A percentile compares a stretch with the other conserved stretches of the same genome.
phyloP scores from a whole-genome alignment of 2,797 vertebrate species.

The Anguilla marmorata region DNA sequence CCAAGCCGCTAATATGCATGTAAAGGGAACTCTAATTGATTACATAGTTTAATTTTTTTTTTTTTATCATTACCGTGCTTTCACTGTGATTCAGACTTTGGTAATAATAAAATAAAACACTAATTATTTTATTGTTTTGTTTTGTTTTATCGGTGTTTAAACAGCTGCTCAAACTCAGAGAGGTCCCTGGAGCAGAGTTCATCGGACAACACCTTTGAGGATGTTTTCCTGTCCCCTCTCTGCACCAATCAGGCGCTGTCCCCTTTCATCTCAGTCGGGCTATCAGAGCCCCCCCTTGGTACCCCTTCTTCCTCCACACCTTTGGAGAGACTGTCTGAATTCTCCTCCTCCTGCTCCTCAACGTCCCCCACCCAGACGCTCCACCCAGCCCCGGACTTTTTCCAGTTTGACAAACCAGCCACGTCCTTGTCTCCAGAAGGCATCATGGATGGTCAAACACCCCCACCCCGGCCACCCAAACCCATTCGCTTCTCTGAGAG shows the following conservation, averaged over 20 bases:
- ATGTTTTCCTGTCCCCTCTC: constrained; percentile 63
- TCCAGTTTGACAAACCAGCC: constrained; percentile 78
- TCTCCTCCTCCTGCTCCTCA: constrained; percentile 57
- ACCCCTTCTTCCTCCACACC: constrained; percentile 59
- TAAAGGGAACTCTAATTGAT: not conserved
- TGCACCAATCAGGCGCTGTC: constrained; percentile 56
- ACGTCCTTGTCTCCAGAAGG: constrained; percentile 53
- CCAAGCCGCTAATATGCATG: not conserved
- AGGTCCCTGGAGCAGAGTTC: constrained; percentile 87
- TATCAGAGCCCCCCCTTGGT: constrained; percentile 59
- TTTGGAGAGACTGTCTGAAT: constrained; percentile 52
- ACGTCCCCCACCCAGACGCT: constrained; percentile 73
- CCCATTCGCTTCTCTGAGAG: constrained; percentile 80
- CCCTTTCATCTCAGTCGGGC: constrained; percentile 47
- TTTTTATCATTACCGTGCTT: not conserved
- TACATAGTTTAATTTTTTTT: not conserved
- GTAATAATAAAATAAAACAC: not conserved
- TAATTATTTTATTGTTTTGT: not conserved
- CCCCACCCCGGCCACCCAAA: constrained; percentile 92
- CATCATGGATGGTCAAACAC: constrained; percentile 63
- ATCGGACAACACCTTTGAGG: constrained; percentile 78
- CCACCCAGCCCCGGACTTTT: constrained; percentile 65
- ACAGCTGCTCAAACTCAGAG: constrained; percentile 91
- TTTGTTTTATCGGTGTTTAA: constrained; percentile 66
- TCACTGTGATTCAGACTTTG: not conserved